Conservation (phyloP, 2,888 invertebrate species). For the Phania funesta region DNA sequence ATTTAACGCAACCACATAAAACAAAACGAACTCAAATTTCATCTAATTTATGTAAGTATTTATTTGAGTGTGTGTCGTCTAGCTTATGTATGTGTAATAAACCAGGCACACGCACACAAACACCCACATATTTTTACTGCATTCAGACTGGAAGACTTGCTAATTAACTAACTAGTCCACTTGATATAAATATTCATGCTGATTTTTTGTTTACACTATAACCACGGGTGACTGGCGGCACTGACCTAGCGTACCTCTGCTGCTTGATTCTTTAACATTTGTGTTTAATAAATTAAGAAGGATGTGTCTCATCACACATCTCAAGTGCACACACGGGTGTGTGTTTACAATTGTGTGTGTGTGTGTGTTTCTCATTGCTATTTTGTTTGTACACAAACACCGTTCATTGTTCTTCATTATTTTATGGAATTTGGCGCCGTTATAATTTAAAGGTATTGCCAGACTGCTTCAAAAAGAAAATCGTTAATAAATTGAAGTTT, state of each 20-base stretch:
- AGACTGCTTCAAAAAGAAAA: not conserved
- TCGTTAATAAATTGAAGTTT: not conserved
- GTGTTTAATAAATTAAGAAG: constrained; percentile 35
- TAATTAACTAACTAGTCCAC: no score
- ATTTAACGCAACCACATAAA: not conserved
- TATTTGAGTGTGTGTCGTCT: not conserved
- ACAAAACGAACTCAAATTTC: constrained; percentile 30
- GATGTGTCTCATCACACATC: constrained; percentile 41
- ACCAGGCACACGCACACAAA: not conserved
- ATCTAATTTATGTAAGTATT: not conserved
- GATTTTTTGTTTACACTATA: constrained; percentile 26
- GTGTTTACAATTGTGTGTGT: constrained; percentile 5
- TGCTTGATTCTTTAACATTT: not conserved
- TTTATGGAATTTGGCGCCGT: constrained; percentile 43
- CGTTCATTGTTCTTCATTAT: not conserved
- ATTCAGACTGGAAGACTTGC: no score
- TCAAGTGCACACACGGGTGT: constrained; percentile 30
- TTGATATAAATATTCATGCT: constrained; percentile 40
- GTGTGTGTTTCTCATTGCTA: not conserved
- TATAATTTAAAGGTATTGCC: constrained; percentile 18
- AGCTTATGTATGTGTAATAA: not conserved
- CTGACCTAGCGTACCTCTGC: constrained; percentile 22
- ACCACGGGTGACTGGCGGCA: constrained; percentile 57
- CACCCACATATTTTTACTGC: not conserved
- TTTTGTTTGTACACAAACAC: constrained; percentile 43